Conservation (phyloP, 1,140 invertebrate genomes). For the Cardiocondyla obscurior region DNA sequence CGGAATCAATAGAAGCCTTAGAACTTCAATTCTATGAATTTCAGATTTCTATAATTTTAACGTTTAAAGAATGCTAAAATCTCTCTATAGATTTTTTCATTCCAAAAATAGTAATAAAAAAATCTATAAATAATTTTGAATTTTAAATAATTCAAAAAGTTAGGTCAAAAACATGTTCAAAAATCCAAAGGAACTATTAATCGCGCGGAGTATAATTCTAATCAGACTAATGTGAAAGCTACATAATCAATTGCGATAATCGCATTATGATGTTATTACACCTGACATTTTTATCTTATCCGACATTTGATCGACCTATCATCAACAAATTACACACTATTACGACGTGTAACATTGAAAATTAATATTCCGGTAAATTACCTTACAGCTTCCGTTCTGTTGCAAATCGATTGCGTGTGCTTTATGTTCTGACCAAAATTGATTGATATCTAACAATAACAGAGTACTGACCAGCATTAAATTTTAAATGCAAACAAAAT, state of each 20-base stretch:
- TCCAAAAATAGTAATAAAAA: not conserved
- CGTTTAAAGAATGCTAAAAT: not conserved
- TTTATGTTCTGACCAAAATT: not conserved
- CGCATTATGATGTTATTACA: not conserved
- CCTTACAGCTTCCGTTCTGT: not conserved
- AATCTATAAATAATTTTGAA: not conserved
- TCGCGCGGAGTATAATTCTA: not conserved
- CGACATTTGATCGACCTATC: constrained; percentile 1
- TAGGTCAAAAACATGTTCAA: not conserved
- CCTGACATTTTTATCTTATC: not conserved
- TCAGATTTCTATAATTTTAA: not conserved
- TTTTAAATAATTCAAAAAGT: not conserved
- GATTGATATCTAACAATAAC: not conserved
- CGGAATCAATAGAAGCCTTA: not conserved
- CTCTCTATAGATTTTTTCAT: not conserved
- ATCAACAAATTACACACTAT: not conserved
- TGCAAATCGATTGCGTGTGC: not conserved
- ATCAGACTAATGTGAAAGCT: not conserved
- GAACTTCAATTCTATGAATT: constrained; percentile 3
- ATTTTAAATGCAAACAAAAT: not conserved
- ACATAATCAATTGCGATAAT: not conserved
- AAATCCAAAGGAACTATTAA: not conserved
- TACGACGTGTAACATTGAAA: not conserved
- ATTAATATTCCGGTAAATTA: constrained; percentile 21
- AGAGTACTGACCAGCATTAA: not conserved